Percentiles rank a stretch among this genome's conserved stretches.
Evolutionary conservation across 2,113 vertebrate genomes (phyloP).

Genomic region (Pterocles gutturalis): DNA sequence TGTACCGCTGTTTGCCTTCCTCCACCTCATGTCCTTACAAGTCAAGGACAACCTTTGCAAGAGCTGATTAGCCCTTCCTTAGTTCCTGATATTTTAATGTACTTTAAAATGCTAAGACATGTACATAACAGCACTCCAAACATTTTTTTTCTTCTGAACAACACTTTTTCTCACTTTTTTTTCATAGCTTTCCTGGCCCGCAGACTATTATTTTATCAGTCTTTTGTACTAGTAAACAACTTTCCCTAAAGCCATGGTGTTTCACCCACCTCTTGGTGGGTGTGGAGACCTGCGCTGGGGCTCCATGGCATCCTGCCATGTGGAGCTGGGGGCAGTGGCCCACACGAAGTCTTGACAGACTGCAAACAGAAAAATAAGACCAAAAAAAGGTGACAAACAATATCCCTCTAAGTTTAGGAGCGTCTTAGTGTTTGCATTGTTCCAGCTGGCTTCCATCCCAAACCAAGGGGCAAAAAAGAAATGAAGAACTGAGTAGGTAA

Average conservation of each 20-base stretch:
- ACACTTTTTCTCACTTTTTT: not conserved
- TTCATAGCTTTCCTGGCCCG: not conserved
- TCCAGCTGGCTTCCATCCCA: not conserved
- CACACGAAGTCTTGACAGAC: not conserved
- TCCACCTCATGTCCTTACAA: not conserved
- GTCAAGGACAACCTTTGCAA: not conserved
- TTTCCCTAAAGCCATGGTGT: not conserved
- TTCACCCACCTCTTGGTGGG: too few relatives aligned
- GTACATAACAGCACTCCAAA: fast-evolving
- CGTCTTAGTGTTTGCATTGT: fast-evolving
- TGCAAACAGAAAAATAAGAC: not conserved
- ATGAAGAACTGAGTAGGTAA: not conserved
- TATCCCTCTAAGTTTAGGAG: too few relatives aligned
- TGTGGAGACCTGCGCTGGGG: too few relatives aligned
- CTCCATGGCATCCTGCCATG: too few relatives aligned
- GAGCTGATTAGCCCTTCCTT: not conserved
- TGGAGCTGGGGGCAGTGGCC: not conserved
- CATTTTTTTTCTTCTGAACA: not conserved
- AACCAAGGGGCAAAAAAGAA: not conserved
- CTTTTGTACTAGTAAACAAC: not conserved
- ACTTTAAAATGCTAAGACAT: not conserved
- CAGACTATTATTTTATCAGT: not conserved
- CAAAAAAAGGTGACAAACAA: not conserved
- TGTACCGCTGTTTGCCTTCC: fast-evolving
- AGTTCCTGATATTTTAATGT: not conserved